Percentiles rank a stretch among this genome's conserved stretches.
phyloP scores from a whole-genome alignment of 2,888 invertebrate genomes.

The Disparrhopalites patrizii region DNA sequence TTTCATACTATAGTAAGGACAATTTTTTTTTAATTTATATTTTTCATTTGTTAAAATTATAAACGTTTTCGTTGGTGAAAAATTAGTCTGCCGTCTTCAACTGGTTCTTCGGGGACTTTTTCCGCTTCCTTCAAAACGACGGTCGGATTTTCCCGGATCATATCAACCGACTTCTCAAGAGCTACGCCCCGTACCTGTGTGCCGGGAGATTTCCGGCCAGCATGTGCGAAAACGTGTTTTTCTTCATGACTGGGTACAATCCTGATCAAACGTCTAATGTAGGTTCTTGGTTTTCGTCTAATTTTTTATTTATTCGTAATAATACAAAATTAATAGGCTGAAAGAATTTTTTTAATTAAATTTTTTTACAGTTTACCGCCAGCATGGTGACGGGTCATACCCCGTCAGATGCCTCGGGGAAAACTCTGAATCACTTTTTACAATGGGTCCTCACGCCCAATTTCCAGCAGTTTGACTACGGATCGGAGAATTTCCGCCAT shows the following conservation, averaged over 20 bases:
- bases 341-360: not conserved
- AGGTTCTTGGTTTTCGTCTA: not conserved
- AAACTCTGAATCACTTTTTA: not conserved
- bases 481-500: not conserved
- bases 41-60: too few relatives aligned
- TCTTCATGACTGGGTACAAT: not conserved
- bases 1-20: too few relatives aligned
- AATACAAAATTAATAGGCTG: not conserved
- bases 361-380: not conserved
- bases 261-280: not conserved
- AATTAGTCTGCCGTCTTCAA: too few relatives aligned
- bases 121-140: too few relatives aligned
- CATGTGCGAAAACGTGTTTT: not conserved
- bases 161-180: too few relatives aligned
- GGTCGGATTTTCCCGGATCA: too few relatives aligned
- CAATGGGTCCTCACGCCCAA: not conserved
- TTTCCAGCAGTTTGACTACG: constrained; percentile 7
- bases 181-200: too few relatives aligned
- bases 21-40: too few relatives aligned
- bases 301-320: not conserved
- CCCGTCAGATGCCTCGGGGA: not conserved
- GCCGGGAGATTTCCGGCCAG: too few relatives aligned
- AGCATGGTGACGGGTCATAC: not conserved
- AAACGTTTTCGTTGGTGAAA: too few relatives aligned
- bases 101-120: too few relatives aligned